Evolutionary conservation across 1,140 invertebrate genomes (phyloP).

Genomic region (Manduca sexta): DNA sequence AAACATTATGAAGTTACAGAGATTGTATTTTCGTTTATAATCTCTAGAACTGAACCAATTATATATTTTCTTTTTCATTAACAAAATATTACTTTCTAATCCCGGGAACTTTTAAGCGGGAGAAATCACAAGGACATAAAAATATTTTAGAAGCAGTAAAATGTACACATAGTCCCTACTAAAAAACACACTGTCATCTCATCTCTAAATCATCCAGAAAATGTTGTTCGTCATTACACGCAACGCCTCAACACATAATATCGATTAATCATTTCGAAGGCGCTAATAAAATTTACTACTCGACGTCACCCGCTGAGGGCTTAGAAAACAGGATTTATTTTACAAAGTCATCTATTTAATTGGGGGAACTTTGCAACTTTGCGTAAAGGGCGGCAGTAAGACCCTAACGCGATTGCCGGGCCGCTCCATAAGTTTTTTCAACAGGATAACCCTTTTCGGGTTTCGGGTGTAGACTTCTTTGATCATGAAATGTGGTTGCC

Average conservation of each 20-base stretch:
- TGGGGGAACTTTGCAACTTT: slow-evolving; percentile 42
- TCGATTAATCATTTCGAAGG: slow-evolving; percentile 39
- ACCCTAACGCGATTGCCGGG: slow-evolving; percentile 12
- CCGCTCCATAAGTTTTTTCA: slow-evolving; percentile 32
- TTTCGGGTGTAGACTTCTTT: slow-evolving; percentile 11
- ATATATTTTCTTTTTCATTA: no score
- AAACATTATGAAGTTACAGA: no score
- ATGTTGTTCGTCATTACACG: slow-evolving; percentile 34
- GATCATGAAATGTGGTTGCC: slow-evolving; percentile 4
- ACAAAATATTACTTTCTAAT: no score
- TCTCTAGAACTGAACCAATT: no score
- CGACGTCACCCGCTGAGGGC: slow-evolving; percentile 22
- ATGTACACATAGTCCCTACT: no score
- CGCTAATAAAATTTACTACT: slow-evolving; percentile 47
- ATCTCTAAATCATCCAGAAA: slow-evolving; percentile 13
- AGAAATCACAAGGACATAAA: no score
- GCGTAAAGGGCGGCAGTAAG: slow-evolving; percentile 15
- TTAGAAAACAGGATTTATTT: slow-evolving; percentile 50
- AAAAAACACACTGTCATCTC: not conserved
- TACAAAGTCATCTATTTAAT: slow-evolving; percentile 54
- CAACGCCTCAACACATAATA: slow-evolving; percentile 19
- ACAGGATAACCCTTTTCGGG: slow-evolving; percentile 17
- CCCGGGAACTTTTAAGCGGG: no score
- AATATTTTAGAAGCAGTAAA: no score
- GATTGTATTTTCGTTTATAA: no score